phyloP scores from a whole-genome alignment of 1,140 invertebrate genomes.

The Drosophila willistoni region DNA sequence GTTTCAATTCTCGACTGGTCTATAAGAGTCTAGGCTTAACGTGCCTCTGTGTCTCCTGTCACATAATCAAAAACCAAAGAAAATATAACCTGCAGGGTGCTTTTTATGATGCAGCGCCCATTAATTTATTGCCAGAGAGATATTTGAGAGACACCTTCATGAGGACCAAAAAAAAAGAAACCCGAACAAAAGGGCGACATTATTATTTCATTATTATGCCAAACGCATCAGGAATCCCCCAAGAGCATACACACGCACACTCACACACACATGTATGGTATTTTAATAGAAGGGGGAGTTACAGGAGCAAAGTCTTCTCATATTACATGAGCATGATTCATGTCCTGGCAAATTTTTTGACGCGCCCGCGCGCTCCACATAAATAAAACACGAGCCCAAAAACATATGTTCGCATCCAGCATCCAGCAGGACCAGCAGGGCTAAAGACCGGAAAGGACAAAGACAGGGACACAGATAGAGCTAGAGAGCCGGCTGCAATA shows the following conservation, averaged over 20 bases:
- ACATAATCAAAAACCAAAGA: conserved; percentile 62
- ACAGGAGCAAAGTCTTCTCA: conserved; percentile 20
- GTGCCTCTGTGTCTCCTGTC: conserved; percentile 40
- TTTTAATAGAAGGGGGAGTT: conserved; percentile 9
- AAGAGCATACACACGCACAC: conserved; percentile 29
- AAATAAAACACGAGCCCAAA: conserved; percentile 58
- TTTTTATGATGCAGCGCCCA: conserved; percentile 75
- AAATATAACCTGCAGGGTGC: conserved; percentile 53
- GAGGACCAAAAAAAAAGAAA: conserved; percentile 5
- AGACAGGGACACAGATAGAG: conserved; percentile 8
- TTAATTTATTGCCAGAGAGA: conserved; percentile 74
- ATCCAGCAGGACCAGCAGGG: conserved; percentile 31
- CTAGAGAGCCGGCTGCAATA: conserved; percentile 50
- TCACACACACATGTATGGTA: conserved; percentile 7
- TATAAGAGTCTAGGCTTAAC: conserved; percentile 37
- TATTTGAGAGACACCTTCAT: conserved; percentile 64
- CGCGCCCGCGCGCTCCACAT: conserved; percentile 49
- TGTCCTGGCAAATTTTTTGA: conserved; percentile 75
- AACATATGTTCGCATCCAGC: conserved; percentile 67
- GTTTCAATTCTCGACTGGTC: conserved; percentile 44
- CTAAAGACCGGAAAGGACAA: conserved; percentile 30
- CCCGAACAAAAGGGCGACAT: conserved; percentile 75
- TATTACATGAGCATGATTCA: conserved; percentile 68
- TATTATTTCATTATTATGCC: conserved; percentile 82
- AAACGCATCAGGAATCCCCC: conserved; percentile 63